Base-by-base conservation (phyloP, 2,113 vertebrate species). In the Ceratotherium simum region DNA sequence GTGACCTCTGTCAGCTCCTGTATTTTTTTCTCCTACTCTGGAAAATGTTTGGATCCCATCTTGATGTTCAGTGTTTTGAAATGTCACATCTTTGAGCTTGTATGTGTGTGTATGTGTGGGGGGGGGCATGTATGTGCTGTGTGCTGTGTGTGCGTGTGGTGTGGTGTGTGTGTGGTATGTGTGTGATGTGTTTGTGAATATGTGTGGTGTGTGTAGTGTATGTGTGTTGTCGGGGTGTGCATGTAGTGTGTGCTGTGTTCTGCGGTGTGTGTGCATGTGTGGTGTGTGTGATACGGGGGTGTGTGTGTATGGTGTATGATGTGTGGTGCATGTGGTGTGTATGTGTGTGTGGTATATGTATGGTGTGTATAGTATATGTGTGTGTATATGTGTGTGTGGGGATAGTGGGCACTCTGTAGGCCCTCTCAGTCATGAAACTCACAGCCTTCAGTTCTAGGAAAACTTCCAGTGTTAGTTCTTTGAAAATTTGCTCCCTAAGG, bases 1-100 rank as follows among this genome's bases (percentile, higher is more conserved):
- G 6, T 13, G 20, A n/a, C 9, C n/a, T 12, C 2, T 14, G 5
- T 31, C 20, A 20, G 21, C 2, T 29, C 18, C 42, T 46, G 11
- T 56, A 67, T 60, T 69, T 58, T 82, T 36, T 84, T 39, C 4
- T 91, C 69, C 36, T 75, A 14, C 27, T 56, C 33, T 75, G 39
- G 48, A 75, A 65, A 67, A 67, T 67, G 64, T 58, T 67, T 79
- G 48, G 48, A 67, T 60, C 16, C 46, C 21, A 10, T 73, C 58
- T 51, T 91, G 8, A 65, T 58, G 13, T 4, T 27, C 79, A 23
- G 27, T 69, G 17, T 83, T 89, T 17, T n/a, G 33, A 69, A 58
- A 88, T 69, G 75, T 67, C 18, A 18, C 4, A 1, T 62, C 72
- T 65, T 11, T 70, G 56, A 64, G 14, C 7, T 1, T 27, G 1